phyloP scores from a whole-genome alignment of 30 jellyfish, hydroid and myxozoan species.

The Turritopsis rubra region DNA sequence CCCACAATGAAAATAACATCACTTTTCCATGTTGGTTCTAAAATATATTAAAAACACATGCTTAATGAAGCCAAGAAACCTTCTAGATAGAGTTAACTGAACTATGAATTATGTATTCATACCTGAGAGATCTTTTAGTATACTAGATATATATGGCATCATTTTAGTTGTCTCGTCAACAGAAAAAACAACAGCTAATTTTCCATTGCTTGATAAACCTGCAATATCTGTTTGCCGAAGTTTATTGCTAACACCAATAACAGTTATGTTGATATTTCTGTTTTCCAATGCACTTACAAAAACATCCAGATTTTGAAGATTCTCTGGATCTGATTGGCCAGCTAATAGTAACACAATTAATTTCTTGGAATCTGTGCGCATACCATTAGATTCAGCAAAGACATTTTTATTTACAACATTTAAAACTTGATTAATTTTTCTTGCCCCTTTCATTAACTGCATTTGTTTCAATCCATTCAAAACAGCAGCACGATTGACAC shows the following conservation, averaged over 20 bases:
- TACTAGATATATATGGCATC: background rate
- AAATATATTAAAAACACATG: background rate
- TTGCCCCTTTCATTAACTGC: background rate
- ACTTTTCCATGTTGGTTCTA: background rate
- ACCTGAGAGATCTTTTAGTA: background rate
- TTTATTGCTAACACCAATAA: slow-evolving; percentile 39
- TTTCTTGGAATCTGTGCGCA: slow-evolving; percentile 37
- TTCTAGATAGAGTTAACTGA: too few relatives aligned
- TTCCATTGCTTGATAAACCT: background rate
- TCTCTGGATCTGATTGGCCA: slow-evolving; percentile 22
- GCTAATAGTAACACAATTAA: slow-evolving; percentile 41
- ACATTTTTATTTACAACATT: slow-evolving; percentile 7
- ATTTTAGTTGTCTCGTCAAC: background rate
- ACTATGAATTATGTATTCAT: background rate
- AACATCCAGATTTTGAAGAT: slow-evolving; percentile 2
- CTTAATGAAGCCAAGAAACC: too few relatives aligned
- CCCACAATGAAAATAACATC: background rate
- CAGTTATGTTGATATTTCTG: slow-evolving; percentile 43
- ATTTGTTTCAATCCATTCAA: background rate
- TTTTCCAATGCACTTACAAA: slow-evolving; percentile 28
- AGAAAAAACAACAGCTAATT: background rate
- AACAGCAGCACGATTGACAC: background rate
- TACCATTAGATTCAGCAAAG: slow-evolving; percentile 47
- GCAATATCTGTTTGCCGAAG: slow-evolving; percentile 13
- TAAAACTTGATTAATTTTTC: slow-evolving; percentile 5